phyloP scores from a whole-genome alignment of 2,797 vertebrate genomes.

The Enteromius afrohamiltoni region DNA sequence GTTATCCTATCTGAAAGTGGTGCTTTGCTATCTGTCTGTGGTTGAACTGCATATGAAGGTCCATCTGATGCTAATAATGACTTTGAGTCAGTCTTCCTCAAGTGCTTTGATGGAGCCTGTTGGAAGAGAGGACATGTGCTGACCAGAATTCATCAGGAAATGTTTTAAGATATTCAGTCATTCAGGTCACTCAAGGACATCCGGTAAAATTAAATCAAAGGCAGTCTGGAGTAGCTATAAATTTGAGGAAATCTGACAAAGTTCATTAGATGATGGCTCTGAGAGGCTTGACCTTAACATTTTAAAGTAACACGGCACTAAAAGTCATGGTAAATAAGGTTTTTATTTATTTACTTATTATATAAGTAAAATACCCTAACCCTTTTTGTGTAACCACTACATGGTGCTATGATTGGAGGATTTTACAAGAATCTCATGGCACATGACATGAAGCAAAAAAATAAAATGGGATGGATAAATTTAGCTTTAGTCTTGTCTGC shows the following conservation, averaged over 20 bases:
- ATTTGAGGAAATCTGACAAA: background rate
- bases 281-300: background rate
- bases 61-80: constrained; percentile 69
- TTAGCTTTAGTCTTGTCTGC: constrained; percentile 8
- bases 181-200: constrained; percentile 20
- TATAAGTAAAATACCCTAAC: too few relatives aligned
- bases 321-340: background rate
- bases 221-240: background rate
- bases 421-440: background rate
- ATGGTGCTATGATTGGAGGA: background rate
- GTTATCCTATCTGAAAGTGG: constrained; percentile 68
- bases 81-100: constrained; percentile 74
- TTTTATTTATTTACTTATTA: background rate
- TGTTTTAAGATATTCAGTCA: constrained; percentile 21
- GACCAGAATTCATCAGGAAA: constrained; percentile 29
- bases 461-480: background rate
- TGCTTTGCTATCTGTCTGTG: constrained; percentile 68
- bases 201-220: background rate
- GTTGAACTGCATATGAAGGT: constrained; percentile 53
- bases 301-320: background rate
- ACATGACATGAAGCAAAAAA: background rate
- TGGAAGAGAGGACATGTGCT: constrained; percentile 58
- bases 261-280: background rate
- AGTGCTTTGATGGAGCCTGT: constrained; percentile 76
- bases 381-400: constrained; percentile 15